Evolutionary conservation across 1,140 invertebrate species (phyloP).

Genomic region (Leptoteleia sp.): DNA sequence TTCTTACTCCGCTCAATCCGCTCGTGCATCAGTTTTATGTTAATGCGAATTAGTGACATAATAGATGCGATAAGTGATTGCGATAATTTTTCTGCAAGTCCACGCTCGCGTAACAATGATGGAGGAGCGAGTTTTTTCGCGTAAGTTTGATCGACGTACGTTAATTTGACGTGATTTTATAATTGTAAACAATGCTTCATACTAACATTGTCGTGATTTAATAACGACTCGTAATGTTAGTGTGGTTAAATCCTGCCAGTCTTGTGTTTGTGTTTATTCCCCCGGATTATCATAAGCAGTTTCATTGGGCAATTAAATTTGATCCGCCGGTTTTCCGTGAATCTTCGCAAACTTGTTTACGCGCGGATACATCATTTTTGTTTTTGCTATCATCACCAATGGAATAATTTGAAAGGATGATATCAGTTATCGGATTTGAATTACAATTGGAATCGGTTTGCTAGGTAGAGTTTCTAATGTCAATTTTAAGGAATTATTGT

Average conservation of each 20-base stretch:
- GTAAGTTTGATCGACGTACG: conserved; percentile 1
- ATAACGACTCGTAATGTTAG: conserved; percentile 13
- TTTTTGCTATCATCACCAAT: conserved; percentile 13
- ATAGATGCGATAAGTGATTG: conserved; percentile 19
- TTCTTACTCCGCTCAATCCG: conserved; percentile 1
- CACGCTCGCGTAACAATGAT: conserved; percentile 24
- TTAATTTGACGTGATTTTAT: conserved; percentile 20
- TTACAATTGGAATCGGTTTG: neutral
- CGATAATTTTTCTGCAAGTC: conserved; percentile 24
- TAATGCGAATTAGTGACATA: conserved; percentile 28
- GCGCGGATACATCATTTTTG: conserved; percentile 26
- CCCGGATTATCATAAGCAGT: neutral
- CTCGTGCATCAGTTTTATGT: conserved; percentile 6
- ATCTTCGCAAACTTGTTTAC: conserved; percentile 32
- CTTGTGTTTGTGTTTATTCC: neutral
- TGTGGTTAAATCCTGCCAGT: neutral
- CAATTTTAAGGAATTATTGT: no score
- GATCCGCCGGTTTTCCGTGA: conserved; percentile 15
- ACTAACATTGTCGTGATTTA: conserved; percentile 12
- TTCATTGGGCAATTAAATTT: conserved; percentile 9
- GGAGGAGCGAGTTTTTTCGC: neutral
- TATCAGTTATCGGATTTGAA: conserved; percentile 25
- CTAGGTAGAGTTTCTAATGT: neutral
- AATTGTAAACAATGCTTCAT: conserved; percentile 2
- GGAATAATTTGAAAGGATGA: conserved; percentile 28